A percentile compares a stretch with the other conserved stretches of the same genome.
phyloP scores from a whole-genome alignment of 2,888 invertebrate genomes.

The Watsonalla cultraria region DNA sequence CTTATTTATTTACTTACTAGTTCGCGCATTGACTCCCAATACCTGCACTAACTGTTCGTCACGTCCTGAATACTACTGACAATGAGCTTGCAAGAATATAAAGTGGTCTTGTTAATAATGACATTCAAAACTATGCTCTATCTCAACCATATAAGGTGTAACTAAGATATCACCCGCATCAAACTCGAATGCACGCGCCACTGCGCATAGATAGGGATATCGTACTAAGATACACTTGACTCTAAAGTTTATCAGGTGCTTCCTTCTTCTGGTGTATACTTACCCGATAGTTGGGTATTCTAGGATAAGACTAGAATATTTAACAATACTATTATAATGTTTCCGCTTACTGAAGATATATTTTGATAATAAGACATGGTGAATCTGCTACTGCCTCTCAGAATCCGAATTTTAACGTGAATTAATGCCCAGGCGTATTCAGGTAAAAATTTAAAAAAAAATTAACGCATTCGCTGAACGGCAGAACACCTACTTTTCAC shows the following conservation, averaged over 20 bases:
- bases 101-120: slow-evolving; percentile 13
- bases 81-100: slow-evolving; percentile 41
- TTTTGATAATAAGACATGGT: no score
- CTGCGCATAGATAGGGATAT: slow-evolving; percentile 59
- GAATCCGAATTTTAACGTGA: no score
- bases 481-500: no score
- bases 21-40: slow-evolving; percentile 32
- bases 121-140: slow-evolving; percentile 23
- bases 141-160: slow-evolving; percentile 12
- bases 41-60: slow-evolving; percentile 51
- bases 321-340: no score
- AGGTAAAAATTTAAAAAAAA: no score
- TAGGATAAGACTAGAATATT: neutral
- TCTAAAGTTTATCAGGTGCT: slow-evolving; percentile 33
- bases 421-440: no score
- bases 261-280: slow-evolving; percentile 10
- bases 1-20: slow-evolving; percentile 27
- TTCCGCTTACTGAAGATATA: no score
- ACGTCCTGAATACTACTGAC: slow-evolving; percentile 62
- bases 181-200: slow-evolving; percentile 54
- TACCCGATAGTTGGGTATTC: slow-evolving; percentile 13
- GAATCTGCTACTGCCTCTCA: no score
- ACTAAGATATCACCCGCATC: slow-evolving; percentile 50
- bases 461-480: no score
- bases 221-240: slow-evolving; percentile 58